Conservation (phyloP, 2,113 vertebrate species). For the Merops nubicus region DNA sequence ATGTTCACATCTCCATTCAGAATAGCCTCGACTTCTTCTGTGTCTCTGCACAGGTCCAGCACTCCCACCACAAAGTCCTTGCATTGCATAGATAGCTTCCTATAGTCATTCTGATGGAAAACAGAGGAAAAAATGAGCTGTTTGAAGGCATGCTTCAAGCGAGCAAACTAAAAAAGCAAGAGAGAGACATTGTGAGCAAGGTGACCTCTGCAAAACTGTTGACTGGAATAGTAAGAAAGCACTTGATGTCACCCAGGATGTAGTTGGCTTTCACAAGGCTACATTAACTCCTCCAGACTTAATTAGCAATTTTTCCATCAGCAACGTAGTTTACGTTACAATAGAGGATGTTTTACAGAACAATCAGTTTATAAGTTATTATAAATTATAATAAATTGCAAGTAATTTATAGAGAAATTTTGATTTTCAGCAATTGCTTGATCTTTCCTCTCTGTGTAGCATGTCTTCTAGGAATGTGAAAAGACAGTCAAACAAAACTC, state of each 20-base stretch:
- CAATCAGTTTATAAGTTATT: not conserved
- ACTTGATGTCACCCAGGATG: not conserved
- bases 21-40: slow-evolving; percentile 96
- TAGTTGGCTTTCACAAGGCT: not conserved
- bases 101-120: slow-evolving; percentile 89
- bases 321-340: not conserved
- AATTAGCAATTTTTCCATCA: not conserved
- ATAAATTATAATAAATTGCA: not conserved
- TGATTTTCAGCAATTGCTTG: not conserved
- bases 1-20: slow-evolving; percentile 93
- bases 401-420: not conserved
- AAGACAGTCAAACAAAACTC: not conserved
- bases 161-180: not conserved
- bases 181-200: not conserved
- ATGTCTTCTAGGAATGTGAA: not conserved
- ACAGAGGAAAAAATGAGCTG: not conserved
- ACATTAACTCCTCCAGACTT: not conserved
- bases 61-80: slow-evolving; percentile 98
- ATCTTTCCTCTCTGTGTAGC: not conserved
- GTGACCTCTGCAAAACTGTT: not conserved
- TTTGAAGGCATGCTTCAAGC: not conserved
- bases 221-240: not conserved
- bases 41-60: slow-evolving; percentile 95
- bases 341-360: not conserved
- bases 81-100: slow-evolving; percentile 99